Evolutionary conservation across 2,113 vertebrate species (phyloP), one percentile per base, ranked within the genome.

Genomic region (Columbina picui): DNA sequence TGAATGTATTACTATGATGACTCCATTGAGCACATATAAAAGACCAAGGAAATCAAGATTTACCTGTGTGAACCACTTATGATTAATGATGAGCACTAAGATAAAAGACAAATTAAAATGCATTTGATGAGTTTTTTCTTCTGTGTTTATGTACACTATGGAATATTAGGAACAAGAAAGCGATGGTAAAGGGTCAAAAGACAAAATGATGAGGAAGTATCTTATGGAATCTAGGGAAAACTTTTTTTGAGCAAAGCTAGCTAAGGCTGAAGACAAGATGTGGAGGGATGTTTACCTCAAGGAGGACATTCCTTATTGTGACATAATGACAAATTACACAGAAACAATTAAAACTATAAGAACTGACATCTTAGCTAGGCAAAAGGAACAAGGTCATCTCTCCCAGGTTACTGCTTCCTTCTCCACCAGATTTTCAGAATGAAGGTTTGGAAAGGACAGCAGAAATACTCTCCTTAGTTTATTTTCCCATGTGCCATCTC

Each of bases 91-190:
- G 45, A 95, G 39, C 26, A 74, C 14, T 38, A 87, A 83, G 49
- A 92, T 86, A 45, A 96, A 96, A 96, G 32, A 47, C 11, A 94
- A 80, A 86, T 2, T 88, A 23, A 87, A 94, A 93, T 59, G 21
- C 9, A 18, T 65, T 94, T 94, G 34, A 84, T 90, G 86, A 69
- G 4, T 55, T 34, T 94, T 85, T 94, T 88, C 21, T 41, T n/a
- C 47, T 38, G 30, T 85, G n/a, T n/a, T 68, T 41, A 67, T 14
- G 12, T 68, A 30, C 21, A 93, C 32, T 65, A 87, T 36, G 25
- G 52, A 94, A 93, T 74, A 95, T 17, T 56, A 95, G 22, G 30
- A 97, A 89, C 5, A 32, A 78, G 65, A 81, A 95, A 90, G 27
- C 70, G 23, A 45, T 93, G 29, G n/a, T 53, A 84, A 86, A 53